Percentiles rank a stretch among this genome's conserved stretches.
phyloP scores from a whole-genome alignment of 2,888 invertebrate genomes.

The Dryadula phaetusa region DNA sequence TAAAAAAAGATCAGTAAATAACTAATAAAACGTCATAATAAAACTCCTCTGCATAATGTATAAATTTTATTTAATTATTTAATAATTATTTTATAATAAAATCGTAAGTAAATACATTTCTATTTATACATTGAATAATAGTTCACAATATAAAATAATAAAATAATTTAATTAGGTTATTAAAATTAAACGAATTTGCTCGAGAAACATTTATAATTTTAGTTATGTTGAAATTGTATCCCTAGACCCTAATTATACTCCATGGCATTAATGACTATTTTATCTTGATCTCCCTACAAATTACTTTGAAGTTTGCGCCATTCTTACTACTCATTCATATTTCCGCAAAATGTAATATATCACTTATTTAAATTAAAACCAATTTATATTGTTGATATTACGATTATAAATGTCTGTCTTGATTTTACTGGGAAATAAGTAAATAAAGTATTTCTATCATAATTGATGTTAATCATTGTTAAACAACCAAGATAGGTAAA shows the following conservation, averaged over 20 bases:
- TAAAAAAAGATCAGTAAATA: too few species aligned
- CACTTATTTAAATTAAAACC: slow-evolving; percentile 33
- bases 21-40: too few species aligned
- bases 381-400: slow-evolving; percentile 34
- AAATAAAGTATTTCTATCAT: neutral
- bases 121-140: too few species aligned
- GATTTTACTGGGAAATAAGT: slow-evolving; percentile 28
- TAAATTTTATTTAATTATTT: too few species aligned
- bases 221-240: neutral
- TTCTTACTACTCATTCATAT: slow-evolving; percentile 18
- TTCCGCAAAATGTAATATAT: slow-evolving; percentile 30
- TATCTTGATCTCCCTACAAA: slow-evolving; percentile 39
- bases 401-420: slow-evolving; percentile 28
- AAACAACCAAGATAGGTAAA: neutral
- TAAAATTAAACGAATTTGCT: neutral
- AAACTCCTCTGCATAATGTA: too few species aligned
- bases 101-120: too few species aligned
- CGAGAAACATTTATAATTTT: neutral
- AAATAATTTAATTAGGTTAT: neutral
- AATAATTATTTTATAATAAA: too few species aligned
- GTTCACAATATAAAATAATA: neutral
- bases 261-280: slow-evolving; percentile 38
- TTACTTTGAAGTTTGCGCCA: slow-evolving; percentile 39
- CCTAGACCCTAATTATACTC: slow-evolving; percentile 31
- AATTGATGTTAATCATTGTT: slow-evolving; percentile 6